Conservation (phyloP, 2,113 vertebrate genomes). For the Diglossa brunneiventris region DNA sequence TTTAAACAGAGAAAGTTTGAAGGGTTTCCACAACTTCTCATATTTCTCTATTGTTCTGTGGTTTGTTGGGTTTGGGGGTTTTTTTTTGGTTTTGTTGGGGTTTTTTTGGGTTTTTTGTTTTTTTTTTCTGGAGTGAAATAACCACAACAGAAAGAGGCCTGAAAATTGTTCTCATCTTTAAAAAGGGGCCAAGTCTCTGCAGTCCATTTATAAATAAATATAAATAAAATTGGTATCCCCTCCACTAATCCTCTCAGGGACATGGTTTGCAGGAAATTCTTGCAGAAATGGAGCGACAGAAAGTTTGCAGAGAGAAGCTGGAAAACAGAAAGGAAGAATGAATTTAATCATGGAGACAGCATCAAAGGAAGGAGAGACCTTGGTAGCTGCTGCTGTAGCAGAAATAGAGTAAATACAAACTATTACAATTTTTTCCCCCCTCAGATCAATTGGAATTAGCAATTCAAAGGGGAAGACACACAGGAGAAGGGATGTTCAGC, state of each 20-base stretch:
- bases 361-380: not conserved
- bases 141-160: not conserved
- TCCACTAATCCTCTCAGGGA: not conserved
- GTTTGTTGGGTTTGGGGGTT: not conserved
- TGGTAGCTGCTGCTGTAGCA: not conserved
- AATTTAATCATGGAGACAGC: not conserved
- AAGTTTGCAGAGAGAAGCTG: conserved; percentile 35
- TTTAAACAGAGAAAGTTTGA: not conserved
- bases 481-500: not conserved
- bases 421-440: fast-evolving
- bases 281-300: not conserved
- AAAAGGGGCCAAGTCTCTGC: not conserved
- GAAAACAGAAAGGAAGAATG: conserved; percentile 39
- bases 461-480: not conserved
- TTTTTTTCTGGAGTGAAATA: not conserved
- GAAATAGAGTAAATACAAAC: not conserved
- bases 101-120: too few species aligned
- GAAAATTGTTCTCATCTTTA: not conserved
- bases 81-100: too few species aligned
- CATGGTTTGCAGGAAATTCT: not conserved
- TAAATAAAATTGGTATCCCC: not conserved
- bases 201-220: not conserved
- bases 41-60: not conserved
- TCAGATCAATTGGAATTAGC: not conserved
- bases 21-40: not conserved